phyloP scores from a whole-genome alignment of 2,797 vertebrate genomes.

The Pachyuromys duprasi region DNA sequence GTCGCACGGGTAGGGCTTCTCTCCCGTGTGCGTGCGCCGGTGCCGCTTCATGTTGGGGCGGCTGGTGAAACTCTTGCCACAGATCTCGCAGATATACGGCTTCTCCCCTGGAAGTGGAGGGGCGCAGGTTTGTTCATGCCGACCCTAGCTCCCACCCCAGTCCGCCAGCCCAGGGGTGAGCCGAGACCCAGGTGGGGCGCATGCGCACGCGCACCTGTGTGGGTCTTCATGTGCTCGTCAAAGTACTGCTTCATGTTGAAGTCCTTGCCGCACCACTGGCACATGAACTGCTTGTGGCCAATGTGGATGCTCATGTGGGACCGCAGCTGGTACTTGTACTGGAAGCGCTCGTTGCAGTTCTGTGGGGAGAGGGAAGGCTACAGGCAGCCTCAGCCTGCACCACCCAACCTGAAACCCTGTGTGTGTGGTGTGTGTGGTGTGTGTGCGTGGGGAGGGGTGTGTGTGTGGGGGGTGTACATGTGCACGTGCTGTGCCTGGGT shows the following conservation, averaged over 20 bases:
- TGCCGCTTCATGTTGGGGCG: slow-evolving; percentile 99
- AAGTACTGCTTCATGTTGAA: slow-evolving; percentile 99
- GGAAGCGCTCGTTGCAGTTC: slow-evolving; percentile 94
- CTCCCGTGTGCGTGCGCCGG: slow-evolving; percentile 96
- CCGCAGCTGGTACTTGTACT: slow-evolving; percentile 99
- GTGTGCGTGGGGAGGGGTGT: background rate
- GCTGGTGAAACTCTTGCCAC: slow-evolving; percentile 98
- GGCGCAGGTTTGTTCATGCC: accelerated
- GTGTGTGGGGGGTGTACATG: background rate
- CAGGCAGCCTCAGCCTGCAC: background rate
- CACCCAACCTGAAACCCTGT: background rate
- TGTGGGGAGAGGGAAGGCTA: background rate
- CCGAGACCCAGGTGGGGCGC: accelerated
- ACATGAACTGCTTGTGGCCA: slow-evolving; percentile 99
- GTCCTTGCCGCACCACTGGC: slow-evolving; percentile 99
- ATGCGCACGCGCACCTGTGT: slow-evolving; percentile 88
- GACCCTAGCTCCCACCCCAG: background rate
- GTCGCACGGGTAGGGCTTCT: slow-evolving; percentile 97
- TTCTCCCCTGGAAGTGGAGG: slow-evolving; percentile 91
- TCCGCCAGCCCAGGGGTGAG: background rate
- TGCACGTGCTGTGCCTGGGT: background rate
- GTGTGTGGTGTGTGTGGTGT: background rate
- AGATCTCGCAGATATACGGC: slow-evolving; percentile 99
- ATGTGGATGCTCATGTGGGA: slow-evolving; percentile 99
- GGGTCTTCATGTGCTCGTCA: slow-evolving; percentile 97